Conservation (phyloP, 2,113 vertebrate genomes). For the Illadopsis cleaveri region DNA sequence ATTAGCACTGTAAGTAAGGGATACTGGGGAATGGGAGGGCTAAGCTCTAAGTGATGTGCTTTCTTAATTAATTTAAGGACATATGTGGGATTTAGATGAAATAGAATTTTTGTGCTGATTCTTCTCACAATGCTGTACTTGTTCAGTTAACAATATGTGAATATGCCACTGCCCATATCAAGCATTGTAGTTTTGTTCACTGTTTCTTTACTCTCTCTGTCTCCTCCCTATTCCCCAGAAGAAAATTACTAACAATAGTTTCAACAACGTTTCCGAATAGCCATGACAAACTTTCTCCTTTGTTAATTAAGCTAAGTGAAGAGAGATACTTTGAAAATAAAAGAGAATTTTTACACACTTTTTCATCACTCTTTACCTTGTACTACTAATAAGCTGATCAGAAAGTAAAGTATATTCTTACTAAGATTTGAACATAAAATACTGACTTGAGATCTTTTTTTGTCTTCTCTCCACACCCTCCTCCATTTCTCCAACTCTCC, state of each 20-base stretch:
- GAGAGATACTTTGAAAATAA: background rate
- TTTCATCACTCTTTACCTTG: background rate
- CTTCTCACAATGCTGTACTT: background rate
- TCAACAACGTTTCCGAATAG: background rate
- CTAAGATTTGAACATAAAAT: background rate
- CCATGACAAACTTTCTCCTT: background rate
- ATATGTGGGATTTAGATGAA: background rate
- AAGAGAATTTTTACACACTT: background rate
- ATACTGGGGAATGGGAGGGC: accelerated
- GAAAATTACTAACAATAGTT: background rate
- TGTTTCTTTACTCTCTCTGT: background rate
- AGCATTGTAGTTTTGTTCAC: background rate
- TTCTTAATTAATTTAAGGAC: background rate
- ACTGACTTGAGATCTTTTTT: background rate
- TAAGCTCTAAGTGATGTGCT: background rate
- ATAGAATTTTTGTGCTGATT: background rate
- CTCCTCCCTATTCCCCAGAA: background rate
- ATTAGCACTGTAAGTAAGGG: background rate
- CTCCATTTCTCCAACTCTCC: background rate
- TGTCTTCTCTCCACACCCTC: background rate
- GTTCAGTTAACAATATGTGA: background rate
- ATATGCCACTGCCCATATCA: background rate
- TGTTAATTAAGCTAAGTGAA: background rate
- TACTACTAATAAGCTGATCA: background rate
- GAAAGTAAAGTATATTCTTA: background rate